Evolutionary conservation across 2,888 invertebrate genomes (phyloP), one percentile per base, ranked within the genome.

Genomic region (Andrena trimmerana): DNA sequence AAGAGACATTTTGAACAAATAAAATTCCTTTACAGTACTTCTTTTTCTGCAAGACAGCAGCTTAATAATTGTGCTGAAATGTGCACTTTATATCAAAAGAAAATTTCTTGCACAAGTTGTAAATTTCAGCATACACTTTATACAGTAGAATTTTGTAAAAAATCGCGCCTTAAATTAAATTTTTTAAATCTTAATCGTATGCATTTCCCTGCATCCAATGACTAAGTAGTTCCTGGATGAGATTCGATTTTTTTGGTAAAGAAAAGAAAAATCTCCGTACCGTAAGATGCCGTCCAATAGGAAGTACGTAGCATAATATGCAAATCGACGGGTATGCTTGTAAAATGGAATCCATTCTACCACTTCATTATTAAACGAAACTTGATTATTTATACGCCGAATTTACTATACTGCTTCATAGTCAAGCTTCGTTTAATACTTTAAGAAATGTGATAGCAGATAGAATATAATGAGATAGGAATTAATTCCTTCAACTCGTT

Each of bases 201-300:
- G 36, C 27, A 27, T 63, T 62, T 50, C 24, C 52, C 52, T 71
- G 71, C 62, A 63, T 54, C 36, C 6, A 29, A n/a, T 65, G 27
- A 42, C 10, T 13, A 42, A 42, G 42, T 16, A 29, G 16, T 62
- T 60, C n/a, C 8, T 52, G 16, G 16, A 52, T 16, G 48, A 68
- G 29, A 20, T 50, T 10, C 48, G 54, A 62, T 31, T 10, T 69
- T 73, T 48, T 57, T 6, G 48, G 27, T 16, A 27, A 65, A 66
- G n/a, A 16, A 76, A 50, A 52, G 13, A 59, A 70, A 60, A 60
- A 24, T 77, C 54, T 78, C 73, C 68, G 78, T 86, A 80, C 75
- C 66, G 79, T 84, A 86, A 77, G 72, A 79, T 86, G 83, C 87
- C 87, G 87, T 87, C 87, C 87, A 86, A 62, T 86, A 87, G 82